Evolutionary conservation across 2,797 vertebrate species (phyloP).

Genomic region (Eulemur rubriventer): DNA sequence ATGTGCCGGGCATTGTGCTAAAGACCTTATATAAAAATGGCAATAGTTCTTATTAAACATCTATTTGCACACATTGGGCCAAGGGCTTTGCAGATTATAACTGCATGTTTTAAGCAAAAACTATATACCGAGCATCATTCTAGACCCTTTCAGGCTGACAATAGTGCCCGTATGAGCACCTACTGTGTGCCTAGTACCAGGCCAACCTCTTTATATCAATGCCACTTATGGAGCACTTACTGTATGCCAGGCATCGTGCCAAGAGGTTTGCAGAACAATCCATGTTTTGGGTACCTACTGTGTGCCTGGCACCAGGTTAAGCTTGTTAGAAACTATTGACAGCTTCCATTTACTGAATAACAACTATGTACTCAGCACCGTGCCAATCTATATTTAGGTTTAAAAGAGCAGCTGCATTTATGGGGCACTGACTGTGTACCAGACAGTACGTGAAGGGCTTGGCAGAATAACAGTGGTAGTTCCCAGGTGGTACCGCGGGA

Average conservation of each 20-base stretch:
- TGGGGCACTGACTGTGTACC: neutral
- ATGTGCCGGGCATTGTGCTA: neutral
- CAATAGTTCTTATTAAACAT: neutral
- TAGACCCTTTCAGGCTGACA: neutral
- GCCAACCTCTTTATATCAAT: neutral
- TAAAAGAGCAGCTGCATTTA: neutral
- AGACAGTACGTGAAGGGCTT: neutral
- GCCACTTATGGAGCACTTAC: neutral
- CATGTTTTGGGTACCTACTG: neutral
- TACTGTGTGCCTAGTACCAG: neutral
- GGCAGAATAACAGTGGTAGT: neutral
- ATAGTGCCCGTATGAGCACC: neutral
- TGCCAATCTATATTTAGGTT: neutral
- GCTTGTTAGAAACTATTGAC: neutral
- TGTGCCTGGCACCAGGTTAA: fast-evolving
- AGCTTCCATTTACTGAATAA: neutral
- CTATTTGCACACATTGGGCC: neutral
- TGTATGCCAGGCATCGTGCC: neutral
- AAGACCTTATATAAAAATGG: neutral
- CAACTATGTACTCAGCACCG: too few relatives aligned
- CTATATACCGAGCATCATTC: fast-evolving
- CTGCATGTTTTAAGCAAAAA: neutral
- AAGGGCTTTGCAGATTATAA: neutral
- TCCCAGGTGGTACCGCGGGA: fast-evolving
- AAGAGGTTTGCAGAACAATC: neutral